Evolutionary conservation across 2,113 vertebrate genomes (phyloP).

Genomic region (Periophthalmus modestus): DNA sequence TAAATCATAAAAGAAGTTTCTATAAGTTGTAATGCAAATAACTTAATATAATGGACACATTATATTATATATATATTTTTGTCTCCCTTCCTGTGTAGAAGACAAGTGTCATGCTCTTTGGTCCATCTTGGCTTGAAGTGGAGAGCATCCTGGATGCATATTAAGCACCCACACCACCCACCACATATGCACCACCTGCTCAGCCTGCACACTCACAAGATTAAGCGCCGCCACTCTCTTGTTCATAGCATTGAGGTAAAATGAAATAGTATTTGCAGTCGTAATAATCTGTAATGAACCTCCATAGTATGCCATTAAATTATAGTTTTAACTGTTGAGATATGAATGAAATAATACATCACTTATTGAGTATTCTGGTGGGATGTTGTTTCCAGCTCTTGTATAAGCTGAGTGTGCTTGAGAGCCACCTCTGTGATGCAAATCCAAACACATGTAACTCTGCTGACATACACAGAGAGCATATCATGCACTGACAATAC

Average conservation of each 20-base stretch:
- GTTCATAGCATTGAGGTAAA: slow-evolving; percentile 12
- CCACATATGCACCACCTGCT: slow-evolving; percentile 64
- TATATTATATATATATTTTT: too few relatives aligned
- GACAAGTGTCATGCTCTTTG: slow-evolving; percentile 47
- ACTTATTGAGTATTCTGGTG: not conserved
- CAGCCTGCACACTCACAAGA: slow-evolving; percentile 43
- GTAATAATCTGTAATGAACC: not conserved
- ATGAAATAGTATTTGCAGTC: not conserved
- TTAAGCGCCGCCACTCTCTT: slow-evolving; percentile 23
- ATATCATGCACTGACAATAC: not conserved
- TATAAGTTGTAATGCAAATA: not conserved
- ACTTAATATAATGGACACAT: slow-evolving; percentile 1
- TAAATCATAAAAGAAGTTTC: too few relatives aligned
- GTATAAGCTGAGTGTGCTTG: not conserved
- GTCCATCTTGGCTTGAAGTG: slow-evolving; percentile 55
- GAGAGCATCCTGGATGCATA: slow-evolving; percentile 59
- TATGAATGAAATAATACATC: not conserved
- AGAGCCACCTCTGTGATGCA: slow-evolving; percentile 47
- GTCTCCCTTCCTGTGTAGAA: slow-evolving; percentile 37
- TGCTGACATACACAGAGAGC: not conserved
- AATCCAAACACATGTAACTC: slow-evolving; percentile 27
- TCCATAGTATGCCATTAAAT: not conserved
- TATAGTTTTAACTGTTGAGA: not conserved
- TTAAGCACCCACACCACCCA: slow-evolving; percentile 63
- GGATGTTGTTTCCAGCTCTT: not conserved